phyloP scores from a whole-genome alignment of 2,797 vertebrate species.

The Acanthopagrus latus region DNA sequence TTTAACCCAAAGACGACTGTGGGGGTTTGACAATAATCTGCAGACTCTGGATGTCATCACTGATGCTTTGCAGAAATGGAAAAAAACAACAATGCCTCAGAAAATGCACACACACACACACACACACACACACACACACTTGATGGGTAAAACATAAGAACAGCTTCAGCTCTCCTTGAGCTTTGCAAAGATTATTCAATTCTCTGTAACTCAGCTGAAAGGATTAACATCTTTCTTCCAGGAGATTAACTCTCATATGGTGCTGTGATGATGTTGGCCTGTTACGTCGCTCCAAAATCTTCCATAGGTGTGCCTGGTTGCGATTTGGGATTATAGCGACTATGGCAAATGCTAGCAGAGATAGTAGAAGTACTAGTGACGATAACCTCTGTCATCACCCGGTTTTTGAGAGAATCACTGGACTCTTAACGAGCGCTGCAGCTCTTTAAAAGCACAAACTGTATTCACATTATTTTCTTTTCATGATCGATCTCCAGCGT shows the following conservation, averaged over 20 bases:
- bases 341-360: too few species aligned
- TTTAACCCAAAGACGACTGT: slow-evolving; percentile 24
- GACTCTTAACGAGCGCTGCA: not conserved
- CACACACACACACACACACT: not conserved
- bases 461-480: not conserved
- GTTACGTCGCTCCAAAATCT: too few species aligned
- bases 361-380: not conserved
- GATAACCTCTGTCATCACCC: not conserved
- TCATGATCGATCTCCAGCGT: not conserved
- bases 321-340: too few species aligned
- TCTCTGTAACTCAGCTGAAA: not conserved
- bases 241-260: not conserved
- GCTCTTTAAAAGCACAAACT: not conserved
- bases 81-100: not conserved
- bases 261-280: not conserved
- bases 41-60: slow-evolving; percentile 36
- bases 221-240: not conserved
- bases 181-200: not conserved
- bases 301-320: too few species aligned
- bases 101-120: slow-evolving; percentile 6
- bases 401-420: not conserved
- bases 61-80: slow-evolving; percentile 20
- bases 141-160: not conserved
- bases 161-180: not conserved
- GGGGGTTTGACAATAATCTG: slow-evolving; percentile 27